Evolutionary conservation across 2,888 invertebrate genomes (phyloP).

Genomic region (Eumerus sabulonum): DNA sequence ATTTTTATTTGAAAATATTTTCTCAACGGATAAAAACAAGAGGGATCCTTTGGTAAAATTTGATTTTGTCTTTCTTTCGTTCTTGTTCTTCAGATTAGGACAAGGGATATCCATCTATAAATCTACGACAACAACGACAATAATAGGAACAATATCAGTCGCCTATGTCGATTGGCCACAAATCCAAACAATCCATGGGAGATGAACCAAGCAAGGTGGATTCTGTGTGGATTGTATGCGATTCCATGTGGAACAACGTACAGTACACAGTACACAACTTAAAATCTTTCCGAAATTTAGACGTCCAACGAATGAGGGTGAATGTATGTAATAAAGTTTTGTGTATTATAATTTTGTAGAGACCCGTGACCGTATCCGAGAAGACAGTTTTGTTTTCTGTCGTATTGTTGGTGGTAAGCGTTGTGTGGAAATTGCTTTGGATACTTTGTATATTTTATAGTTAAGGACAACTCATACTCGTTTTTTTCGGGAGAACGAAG

Average conservation of each 20-base stretch:
- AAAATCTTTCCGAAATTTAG: slow-evolving; percentile 42
- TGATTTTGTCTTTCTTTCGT: slow-evolving; percentile 24
- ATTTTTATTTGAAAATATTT: slow-evolving; percentile 54
- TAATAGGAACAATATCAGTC: slow-evolving; percentile 51
- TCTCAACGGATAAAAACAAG: slow-evolving; percentile 47
- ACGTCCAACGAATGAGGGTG: neutral
- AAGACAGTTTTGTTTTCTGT: no score
- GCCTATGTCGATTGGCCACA: no score
- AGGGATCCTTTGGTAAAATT: slow-evolving; percentile 45
- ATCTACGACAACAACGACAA: slow-evolving; percentile 48
- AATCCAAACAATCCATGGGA: slow-evolving; percentile 17
- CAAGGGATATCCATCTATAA: slow-evolving; percentile 17
- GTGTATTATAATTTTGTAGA: slow-evolving; percentile 43
- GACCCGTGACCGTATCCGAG: neutral
- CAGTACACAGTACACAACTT: slow-evolving; percentile 46
- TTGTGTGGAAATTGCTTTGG: neutral
- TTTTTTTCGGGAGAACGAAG: no score
- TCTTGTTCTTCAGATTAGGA: neutral
- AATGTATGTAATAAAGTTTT: slow-evolving; percentile 13
- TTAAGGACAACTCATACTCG: no score
- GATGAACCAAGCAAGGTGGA: neutral
- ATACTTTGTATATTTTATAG: neutral
- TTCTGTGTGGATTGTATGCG: neutral
- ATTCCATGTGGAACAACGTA: slow-evolving; percentile 24
- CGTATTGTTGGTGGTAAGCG: no score